Percentiles rank a stretch among this genome's conserved stretches.
phyloP scores from a whole-genome alignment of 2,797 vertebrate species.

The Carduelis carduelis region DNA sequence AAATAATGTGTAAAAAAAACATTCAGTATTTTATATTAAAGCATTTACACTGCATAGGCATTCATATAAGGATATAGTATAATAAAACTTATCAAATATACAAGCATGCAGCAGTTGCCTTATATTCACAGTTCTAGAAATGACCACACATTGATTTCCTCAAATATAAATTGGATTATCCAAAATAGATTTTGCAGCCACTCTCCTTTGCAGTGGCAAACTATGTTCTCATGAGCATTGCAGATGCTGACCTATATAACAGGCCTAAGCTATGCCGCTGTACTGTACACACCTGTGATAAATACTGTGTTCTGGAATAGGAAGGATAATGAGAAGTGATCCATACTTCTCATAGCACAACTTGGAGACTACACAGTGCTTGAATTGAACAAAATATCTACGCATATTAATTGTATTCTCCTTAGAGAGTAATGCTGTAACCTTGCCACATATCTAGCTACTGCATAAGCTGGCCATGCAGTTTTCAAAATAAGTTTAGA shows the following conservation, averaged over 20 bases:
- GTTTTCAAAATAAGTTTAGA: slow-evolving; percentile 67
- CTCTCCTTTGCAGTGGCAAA: slow-evolving; percentile 47
- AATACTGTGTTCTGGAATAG: slow-evolving; percentile 36
- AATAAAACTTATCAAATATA: slow-evolving; percentile 66
- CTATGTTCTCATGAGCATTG: slow-evolving; percentile 40
- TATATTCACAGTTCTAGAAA: slow-evolving; percentile 67
- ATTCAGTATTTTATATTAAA: slow-evolving; percentile 63
- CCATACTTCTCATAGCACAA: slow-evolving; percentile 13
- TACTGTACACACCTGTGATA: slow-evolving; percentile 46
- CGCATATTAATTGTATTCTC: slow-evolving; percentile 54
- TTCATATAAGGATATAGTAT: slow-evolving; percentile 67
- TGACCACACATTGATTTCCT: slow-evolving; percentile 48
- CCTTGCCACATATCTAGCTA: slow-evolving; percentile 55
- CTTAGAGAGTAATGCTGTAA: slow-evolving; percentile 58
- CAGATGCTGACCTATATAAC: slow-evolving; percentile 65
- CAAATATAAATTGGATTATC: slow-evolving; percentile 67
- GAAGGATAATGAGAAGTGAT: slow-evolving; percentile 33
- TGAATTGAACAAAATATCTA: slow-evolving; percentile 46
- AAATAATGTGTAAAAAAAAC: slow-evolving; percentile 54
- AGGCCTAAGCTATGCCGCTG: slow-evolving; percentile 59
- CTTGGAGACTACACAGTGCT: slow-evolving; percentile 50
- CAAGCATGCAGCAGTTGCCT: slow-evolving; percentile 66
- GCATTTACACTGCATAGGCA: slow-evolving; percentile 73
- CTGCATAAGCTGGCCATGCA: slow-evolving; percentile 66
- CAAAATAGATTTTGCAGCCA: slow-evolving; percentile 68